These are phyloP conservation scores for Recurvirostra avosetta DNA, from an alignment of 2,113 vertebrate genomes.

Conservation along the genomic window DNA sequence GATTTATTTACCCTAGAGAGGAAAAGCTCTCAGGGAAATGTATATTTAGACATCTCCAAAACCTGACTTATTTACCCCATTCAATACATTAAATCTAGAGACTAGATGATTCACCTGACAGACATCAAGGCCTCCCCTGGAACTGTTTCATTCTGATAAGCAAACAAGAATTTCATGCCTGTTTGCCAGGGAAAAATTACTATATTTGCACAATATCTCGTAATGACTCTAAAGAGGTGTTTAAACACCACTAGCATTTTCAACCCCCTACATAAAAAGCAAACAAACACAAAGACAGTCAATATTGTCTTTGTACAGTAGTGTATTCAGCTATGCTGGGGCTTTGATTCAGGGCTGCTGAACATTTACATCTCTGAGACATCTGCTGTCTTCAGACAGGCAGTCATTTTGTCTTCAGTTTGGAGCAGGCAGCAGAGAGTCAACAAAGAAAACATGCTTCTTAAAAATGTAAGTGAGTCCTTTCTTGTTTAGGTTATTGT, in stretches of 20 bases:
- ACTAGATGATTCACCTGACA: constrained; percentile 43
- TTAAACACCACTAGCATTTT: constrained; percentile 5
- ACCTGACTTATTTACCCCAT: constrained; percentile 12
- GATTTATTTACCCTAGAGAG: neutral
- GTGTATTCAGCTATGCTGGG: neutral
- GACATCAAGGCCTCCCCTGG: neutral
- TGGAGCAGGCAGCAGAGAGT: neutral
- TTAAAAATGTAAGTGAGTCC: neutral
- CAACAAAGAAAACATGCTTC: neutral
- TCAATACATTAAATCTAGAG: neutral
- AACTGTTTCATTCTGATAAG: constrained; percentile 42
- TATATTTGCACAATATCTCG: constrained; percentile 19
- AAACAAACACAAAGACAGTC: constrained; percentile 13
- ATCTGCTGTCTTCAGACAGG: constrained; percentile 16
- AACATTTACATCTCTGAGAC: constrained; percentile 4
- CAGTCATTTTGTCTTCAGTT: constrained; percentile 30
- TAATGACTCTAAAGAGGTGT: constrained; percentile 25
- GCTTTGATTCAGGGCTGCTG: neutral
- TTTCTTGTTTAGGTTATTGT: neutral
- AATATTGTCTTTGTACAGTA: neutral
- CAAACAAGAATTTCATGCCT: constrained; percentile 13
- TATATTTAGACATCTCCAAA: neutral
- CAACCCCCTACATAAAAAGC: neutral
- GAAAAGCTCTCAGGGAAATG: neutral
- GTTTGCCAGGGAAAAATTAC: constrained; percentile 12